Percentiles rank a stretch among this genome's conserved stretches.
phyloP scores from a whole-genome alignment of 2,888 invertebrate genomes.

The Lymantria monacha region DNA sequence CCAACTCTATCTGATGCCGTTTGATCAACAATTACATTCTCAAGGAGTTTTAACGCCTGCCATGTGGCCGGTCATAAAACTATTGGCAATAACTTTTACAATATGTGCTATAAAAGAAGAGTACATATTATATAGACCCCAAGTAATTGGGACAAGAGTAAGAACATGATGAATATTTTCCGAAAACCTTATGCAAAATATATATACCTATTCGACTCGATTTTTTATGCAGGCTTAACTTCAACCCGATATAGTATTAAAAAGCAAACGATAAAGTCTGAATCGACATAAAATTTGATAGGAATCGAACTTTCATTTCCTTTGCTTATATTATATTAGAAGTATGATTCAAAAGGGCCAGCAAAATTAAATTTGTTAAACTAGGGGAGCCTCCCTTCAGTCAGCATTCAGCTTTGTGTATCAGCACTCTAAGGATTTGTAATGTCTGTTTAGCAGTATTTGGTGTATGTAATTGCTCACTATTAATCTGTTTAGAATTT shows the following conservation, averaged over 20 bases:
- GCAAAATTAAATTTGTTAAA: conserved; percentile 31
- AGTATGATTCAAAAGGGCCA: conserved; percentile 12
- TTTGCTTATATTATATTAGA: conserved; percentile 18
- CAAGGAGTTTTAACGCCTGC: too few relatives aligned
- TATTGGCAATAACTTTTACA: too few relatives aligned
- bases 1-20: too few relatives aligned
- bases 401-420: conserved; percentile 30
- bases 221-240: too few relatives aligned
- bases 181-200: too few relatives aligned
- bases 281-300: conserved; percentile 8
- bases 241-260: background rate
- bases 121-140: too few relatives aligned
- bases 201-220: too few relatives aligned
- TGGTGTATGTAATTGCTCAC: conserved; percentile 21
- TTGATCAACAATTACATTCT: too few relatives aligned
- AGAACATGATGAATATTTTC: too few relatives aligned
- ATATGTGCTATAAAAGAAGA: too few relatives aligned
- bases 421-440: conserved; percentile 38
- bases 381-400: conserved; percentile 32
- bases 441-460: conserved; percentile 23
- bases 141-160: too few relatives aligned
- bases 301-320: conserved; percentile 20
- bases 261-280: background rate
- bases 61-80: too few relatives aligned
- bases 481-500: conserved; percentile 16